A percentile compares a stretch with the other conserved stretches of the same genome.
These are phyloP conservation scores for Pangasius sanitwongsei DNA, from an alignment of 2,797 vertebrate genomes.

Conservation along the genomic window DNA sequence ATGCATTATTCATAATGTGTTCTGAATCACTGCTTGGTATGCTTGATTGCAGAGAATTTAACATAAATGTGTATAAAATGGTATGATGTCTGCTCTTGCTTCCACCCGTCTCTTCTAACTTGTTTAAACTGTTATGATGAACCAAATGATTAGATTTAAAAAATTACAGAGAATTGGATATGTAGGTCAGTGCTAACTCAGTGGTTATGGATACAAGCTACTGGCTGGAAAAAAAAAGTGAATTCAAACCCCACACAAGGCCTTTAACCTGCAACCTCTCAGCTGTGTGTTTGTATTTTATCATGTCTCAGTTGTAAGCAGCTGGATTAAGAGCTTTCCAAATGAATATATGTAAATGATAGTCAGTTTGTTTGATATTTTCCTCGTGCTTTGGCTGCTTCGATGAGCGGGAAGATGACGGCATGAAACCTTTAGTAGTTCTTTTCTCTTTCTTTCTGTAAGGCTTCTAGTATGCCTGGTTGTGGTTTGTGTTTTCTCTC, in stretches of 20 bases:
- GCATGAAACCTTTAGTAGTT: background rate
- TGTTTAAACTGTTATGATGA: background rate
- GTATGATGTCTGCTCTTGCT: background rate
- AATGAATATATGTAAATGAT: background rate
- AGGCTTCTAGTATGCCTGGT: conserved; percentile 38
- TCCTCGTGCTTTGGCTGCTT: background rate
- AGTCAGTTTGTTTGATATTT: background rate
- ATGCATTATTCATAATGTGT: background rate
- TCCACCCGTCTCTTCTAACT: background rate
- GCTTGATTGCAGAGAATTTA: background rate
- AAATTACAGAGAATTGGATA: background rate
- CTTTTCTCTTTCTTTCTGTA: background rate
- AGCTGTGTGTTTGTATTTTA: background rate
- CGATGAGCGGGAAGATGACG: background rate
- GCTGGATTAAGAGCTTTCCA: background rate
- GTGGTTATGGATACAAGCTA: background rate
- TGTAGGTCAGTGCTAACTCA: background rate
- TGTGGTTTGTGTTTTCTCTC: conserved; percentile 41
- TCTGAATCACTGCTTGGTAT: background rate
- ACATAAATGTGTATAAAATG: background rate
- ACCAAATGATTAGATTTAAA: background rate
- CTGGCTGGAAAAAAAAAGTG: background rate
- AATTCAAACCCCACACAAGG: background rate
- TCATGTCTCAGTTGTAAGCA: background rate
- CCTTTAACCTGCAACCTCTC: background rate